These are phyloP conservation scores for Cataglyphis rosenhaueri DNA, from an alignment of 2,888 invertebrate genomes.

Conservation along the genomic window DNA sequence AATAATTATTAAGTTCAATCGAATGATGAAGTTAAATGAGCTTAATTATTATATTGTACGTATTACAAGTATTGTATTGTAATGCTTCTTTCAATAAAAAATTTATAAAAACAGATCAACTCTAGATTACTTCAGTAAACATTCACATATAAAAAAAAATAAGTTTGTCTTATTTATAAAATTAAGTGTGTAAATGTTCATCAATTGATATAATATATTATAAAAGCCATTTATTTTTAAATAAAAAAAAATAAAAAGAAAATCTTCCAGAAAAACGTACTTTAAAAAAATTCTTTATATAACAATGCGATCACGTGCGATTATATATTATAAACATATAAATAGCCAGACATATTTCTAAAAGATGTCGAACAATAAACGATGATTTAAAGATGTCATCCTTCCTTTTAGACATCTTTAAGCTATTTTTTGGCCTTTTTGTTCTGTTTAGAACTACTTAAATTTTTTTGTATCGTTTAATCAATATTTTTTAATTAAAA, in stretches of 20 bases:
- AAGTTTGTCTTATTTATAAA: background rate
- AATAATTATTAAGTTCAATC: conserved; percentile 18
- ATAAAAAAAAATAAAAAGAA: background rate
- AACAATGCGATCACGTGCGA: background rate
- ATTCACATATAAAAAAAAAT: background rate
- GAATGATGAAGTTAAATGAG: background rate
- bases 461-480: background rate
- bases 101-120: background rate
- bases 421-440: no score
- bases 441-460: background rate
- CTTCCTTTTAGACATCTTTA: no score
- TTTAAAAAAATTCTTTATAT: background rate
- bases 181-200: background rate
- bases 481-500: background rate
- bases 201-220: background rate
- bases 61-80: background rate
- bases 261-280: background rate
- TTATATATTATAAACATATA: background rate
- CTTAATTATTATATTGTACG: conserved; percentile 8
- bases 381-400: no score
- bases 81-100: background rate
- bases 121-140: background rate
- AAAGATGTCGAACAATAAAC: no score
- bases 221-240: background rate
- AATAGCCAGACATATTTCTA: no score